phyloP scores from a whole-genome alignment of 30 jellyfish, hydroid and myxozoan species.

The Turritopsis rubra region DNA sequence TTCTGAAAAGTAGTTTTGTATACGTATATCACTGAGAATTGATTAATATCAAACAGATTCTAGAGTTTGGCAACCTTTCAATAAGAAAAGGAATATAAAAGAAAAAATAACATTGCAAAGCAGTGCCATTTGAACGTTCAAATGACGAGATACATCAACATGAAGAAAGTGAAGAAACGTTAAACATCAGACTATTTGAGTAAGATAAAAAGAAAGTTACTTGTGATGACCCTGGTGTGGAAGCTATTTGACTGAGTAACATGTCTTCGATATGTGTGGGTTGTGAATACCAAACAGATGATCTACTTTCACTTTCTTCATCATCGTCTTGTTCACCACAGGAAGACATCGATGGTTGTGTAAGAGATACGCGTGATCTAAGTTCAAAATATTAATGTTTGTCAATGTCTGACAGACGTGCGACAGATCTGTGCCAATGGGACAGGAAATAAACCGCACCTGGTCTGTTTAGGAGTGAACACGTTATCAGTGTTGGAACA shows the following conservation, averaged over 20 bases:
- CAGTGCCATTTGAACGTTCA: no score
- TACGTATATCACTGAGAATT: no score
- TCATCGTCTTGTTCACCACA: slow-evolving; percentile 27
- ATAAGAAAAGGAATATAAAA: no score
- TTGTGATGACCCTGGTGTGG: slow-evolving; percentile 91
- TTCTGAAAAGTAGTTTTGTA: slow-evolving; percentile 46
- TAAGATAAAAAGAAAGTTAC: no score
- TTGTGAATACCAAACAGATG: slow-evolving; percentile 69
- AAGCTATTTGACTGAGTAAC: slow-evolving; percentile 68
- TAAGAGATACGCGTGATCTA: slow-evolving; percentile 54
- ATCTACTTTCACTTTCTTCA: slow-evolving; percentile 26
- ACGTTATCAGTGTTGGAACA: slow-evolving; percentile 48
- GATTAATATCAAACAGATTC: no score
- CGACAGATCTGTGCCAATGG: no score
- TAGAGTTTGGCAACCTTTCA: no score
- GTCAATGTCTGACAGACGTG: no score
- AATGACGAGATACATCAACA: no score
- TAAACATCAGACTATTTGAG: no score
- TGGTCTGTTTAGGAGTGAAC: slow-evolving; percentile 35
- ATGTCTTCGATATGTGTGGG: slow-evolving; percentile 79
- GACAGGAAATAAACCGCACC: slow-evolving; percentile 33
- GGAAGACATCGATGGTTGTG: slow-evolving; percentile 55
- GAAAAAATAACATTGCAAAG: no score
- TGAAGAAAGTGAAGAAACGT: no score
- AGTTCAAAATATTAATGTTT: not conserved